A percentile compares a stretch with the other conserved stretches of the same genome.
Conservation (phyloP, 2,888 invertebrate species). For the Stramonita haemastoma region DNA sequence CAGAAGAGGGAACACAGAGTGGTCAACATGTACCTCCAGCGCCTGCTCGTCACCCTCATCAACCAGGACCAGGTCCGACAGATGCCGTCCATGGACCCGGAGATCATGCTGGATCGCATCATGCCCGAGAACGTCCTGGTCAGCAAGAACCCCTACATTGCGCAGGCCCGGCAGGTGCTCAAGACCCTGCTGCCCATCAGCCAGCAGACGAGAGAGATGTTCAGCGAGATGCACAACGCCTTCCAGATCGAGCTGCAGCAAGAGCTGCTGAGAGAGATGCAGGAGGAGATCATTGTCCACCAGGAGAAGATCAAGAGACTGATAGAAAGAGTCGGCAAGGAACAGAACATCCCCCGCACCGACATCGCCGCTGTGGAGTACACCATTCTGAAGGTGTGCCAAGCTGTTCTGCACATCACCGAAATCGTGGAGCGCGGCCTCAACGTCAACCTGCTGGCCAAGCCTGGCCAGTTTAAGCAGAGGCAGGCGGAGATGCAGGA, state of each 20-base stretch:
- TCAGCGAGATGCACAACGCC: neutral
- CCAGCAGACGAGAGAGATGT: neutral
- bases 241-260: neutral
- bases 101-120: constrained; percentile 22
- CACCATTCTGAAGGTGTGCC: neutral
- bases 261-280: neutral
- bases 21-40: constrained; percentile 1
- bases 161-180: neutral
- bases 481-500: neutral
- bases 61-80: neutral
- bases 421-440: constrained; percentile 41
- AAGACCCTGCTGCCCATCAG: constrained; percentile 18
- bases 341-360: neutral
- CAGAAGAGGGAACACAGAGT: neutral
- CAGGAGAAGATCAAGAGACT: neutral
- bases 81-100: constrained; percentile 9
- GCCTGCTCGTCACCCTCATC: neutral
- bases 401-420: neutral
- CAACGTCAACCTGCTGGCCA: constrained; percentile 44
- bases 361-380: neutral
- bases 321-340: neutral
- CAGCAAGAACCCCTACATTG: neutral
- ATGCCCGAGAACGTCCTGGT: constrained; percentile 22
- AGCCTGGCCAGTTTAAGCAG: constrained; percentile 44
- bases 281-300: neutral